Base-by-base conservation (phyloP, 2,113 vertebrate genomes). In the Chamaetylas fuelleborni region DNA sequence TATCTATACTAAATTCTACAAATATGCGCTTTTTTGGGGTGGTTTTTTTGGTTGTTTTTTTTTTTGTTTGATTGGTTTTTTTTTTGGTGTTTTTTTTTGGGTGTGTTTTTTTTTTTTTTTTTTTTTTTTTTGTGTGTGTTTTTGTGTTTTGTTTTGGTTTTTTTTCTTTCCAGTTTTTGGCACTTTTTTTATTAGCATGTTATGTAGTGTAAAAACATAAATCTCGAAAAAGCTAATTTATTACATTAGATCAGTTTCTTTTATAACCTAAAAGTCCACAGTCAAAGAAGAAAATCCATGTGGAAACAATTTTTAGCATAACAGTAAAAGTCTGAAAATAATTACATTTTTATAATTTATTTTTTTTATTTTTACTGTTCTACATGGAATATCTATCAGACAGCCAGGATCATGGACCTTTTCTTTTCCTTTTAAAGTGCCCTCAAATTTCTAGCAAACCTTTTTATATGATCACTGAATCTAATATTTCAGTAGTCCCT, bases 221-320 rank as follows among this genome's bases (percentile, higher is more conserved):
- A 28, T 48, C 14, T 84, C 19, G 36, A 51, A 71, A 77, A 43
- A 9, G 1, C 15, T 48, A 13, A 58, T 57, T 58, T 62, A 24
- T 72, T 48, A 25, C 0, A 0, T 67, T 34, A 53, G 12, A 43
- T 34, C 10, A n/a, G 7, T 36, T 90, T 71, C 9, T 71, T 81
- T 77, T 62, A 42, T 47, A 47, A 23, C 2, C 2, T 42, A 51
- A 34, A 81, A 3, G 0, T 43, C 8, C 1, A 0, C 50, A 80
- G 15, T 28, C 28, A 58, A 62, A 67, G 13, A 9, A 83, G 66
- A 76, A 87, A 77, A 77, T 54, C 8, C 8, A 58, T 29, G 15
- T 81, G 31, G 24, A 45, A 16, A 51, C 7, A 19, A 66, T 11
- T 86, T 45, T 14, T 70, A 51, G 8, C 5, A 42, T 51, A 66